These are phyloP conservation scores for Drosophila jambulina DNA, from an alignment of 1,140 invertebrate genomes.

Conservation along the genomic window DNA sequence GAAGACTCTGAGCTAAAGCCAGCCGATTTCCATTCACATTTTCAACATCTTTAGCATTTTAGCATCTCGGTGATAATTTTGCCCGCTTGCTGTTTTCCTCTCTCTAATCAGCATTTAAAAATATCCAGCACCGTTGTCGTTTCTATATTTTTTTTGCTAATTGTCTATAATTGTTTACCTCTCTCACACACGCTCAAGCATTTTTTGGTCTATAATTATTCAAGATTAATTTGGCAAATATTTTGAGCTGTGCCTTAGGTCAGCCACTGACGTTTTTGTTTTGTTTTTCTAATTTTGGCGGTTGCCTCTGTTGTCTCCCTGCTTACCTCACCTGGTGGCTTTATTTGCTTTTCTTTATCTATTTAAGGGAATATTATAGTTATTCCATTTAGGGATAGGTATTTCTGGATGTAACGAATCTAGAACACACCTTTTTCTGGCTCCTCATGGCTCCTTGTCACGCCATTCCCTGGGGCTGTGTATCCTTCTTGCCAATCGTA, in stretches of 20 bases:
- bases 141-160: constrained; percentile 34
- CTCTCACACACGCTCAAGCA: constrained; percentile 10
- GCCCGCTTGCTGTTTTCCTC: neutral
- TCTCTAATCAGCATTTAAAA: constrained; percentile 55
- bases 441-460: constrained; percentile 21
- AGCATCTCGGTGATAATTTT: constrained; percentile 16
- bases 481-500: neutral
- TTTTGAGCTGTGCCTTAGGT: constrained; percentile 42
- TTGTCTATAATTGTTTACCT: constrained; percentile 59
- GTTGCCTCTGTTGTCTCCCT: constrained; percentile 1
- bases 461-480: constrained; percentile 1
- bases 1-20: constrained; percentile 1
- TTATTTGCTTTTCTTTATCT: constrained; percentile 27
- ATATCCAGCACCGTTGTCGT: constrained; percentile 33
- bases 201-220: constrained; percentile 57
- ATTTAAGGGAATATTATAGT: constrained; percentile 7
- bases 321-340: constrained; percentile 51
- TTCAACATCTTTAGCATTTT: constrained; percentile 7
- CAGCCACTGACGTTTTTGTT: constrained; percentile 15
- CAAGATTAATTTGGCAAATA: constrained; percentile 64
- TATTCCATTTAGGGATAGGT: constrained; percentile 7
- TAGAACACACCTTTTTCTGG: constrained; percentile 15
- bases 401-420: constrained; percentile 5
- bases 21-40: constrained; percentile 16
- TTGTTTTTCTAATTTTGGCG: constrained; percentile 9